phyloP scores from a whole-genome alignment of 2,797 vertebrate genomes.

The Manis crassicaudata region DNA sequence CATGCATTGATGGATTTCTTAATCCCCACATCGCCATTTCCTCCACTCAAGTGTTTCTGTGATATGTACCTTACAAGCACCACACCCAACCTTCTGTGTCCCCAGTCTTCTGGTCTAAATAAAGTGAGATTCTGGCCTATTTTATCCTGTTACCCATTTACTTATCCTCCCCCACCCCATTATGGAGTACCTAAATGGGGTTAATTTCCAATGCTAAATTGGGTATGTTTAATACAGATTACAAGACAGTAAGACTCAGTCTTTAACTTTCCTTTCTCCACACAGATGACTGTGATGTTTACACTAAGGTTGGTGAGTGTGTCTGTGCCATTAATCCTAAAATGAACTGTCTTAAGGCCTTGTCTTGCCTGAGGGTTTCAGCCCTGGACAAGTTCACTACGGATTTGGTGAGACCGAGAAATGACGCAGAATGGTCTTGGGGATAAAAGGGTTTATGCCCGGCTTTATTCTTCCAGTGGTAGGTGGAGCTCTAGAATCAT shows the following conservation, averaged over 20 bases:
- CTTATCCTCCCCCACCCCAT: not conserved
- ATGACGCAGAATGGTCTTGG: too few species aligned
- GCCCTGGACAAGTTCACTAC: too few species aligned
- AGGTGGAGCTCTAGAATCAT: too few species aligned
- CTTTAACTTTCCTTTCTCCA: not conserved
- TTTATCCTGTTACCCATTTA: not conserved
- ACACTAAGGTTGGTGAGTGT: not conserved
- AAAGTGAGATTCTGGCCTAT: not conserved
- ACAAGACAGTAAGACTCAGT: not conserved
- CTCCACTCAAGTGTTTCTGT: not conserved
- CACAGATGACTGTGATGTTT: not conserved
- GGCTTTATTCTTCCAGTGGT: too few species aligned
- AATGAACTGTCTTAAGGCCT: not conserved
- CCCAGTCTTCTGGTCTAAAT: not conserved
- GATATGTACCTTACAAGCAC: not conserved
- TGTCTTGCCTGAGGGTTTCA: too few species aligned
- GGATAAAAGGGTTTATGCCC: too few species aligned
- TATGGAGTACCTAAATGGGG: not conserved
- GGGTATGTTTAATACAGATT: not conserved
- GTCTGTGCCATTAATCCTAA: not conserved
- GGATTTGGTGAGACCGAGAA: too few species aligned
- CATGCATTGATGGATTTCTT: not conserved
- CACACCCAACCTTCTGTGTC: not conserved
- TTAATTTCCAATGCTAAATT: not conserved
- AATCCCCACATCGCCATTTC: not conserved